Evolutionary conservation across 2,797 vertebrate species (phyloP), one percentile per base, ranked within the genome.

Genomic region (Taeniopygia guttata): DNA sequence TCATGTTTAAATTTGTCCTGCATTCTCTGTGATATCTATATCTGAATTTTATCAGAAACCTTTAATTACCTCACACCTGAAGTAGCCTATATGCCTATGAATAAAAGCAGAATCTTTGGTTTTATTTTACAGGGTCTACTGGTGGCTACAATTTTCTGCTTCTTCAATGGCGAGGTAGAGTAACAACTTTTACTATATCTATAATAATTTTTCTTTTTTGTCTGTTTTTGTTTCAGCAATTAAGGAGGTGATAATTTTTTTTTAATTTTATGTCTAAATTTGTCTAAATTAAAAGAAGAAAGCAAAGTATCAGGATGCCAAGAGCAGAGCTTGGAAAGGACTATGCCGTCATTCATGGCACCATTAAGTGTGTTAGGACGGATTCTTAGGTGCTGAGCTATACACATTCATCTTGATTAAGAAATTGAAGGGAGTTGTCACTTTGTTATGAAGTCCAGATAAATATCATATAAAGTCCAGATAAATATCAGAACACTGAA

Each of bases 61-160:
- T 67, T 18, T 63, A 21, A 43, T 64, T 66, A 13, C 81, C 38
- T 83, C 49, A 38, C 48, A 75, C 21, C 7, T 63, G 40, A 70
- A 80, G n/a, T 84, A 86, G 22, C 29, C 32, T 9, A 2, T 10
- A 51, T 48, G 25, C 38, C 51, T 74, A 30, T 36, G 46, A 58
- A 96, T 75, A 95, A 74, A 90, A 60, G 10, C 29, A 85, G 20
- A 90, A 69, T 42, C 10, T 73, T 89, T 29, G 66, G 83, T 83
- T 93, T 86, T 95, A 74, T 97, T 84, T 98, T 87, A 40, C 97
- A 99, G 99, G 99, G 99, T 70, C 97, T 99, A 64, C 97, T 99
- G 95, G 99, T 99, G 95, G 98, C 99, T 86, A 99, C 99, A 29
- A 99, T 99, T 96, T 99, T 99, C 98, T 99, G 99, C 97, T 99